These are phyloP conservation scores for Potamarius usumacintae DNA, from an alignment of 2,113 vertebrate genomes.

Conservation along the genomic window DNA sequence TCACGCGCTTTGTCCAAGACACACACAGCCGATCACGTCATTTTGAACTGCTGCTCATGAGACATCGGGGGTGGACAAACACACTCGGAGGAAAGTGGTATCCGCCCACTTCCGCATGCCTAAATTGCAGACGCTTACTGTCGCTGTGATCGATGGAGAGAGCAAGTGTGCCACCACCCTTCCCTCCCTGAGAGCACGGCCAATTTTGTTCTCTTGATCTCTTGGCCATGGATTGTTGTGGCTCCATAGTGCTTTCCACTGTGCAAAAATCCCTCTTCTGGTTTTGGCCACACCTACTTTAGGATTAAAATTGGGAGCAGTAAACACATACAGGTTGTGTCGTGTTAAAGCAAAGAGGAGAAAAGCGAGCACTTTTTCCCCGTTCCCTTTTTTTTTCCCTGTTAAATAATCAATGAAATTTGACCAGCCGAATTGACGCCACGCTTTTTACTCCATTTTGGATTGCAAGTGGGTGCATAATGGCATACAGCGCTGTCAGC, in stretches of 20 bases:
- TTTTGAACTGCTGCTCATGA: too few relatives aligned
- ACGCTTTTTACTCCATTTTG: slow-evolving; percentile 37
- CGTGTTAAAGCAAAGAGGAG: background rate
- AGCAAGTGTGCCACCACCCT: too few relatives aligned
- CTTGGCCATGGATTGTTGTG: too few relatives aligned
- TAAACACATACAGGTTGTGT: background rate
- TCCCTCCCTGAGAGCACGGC: too few relatives aligned
- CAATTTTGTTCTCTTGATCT: too few relatives aligned
- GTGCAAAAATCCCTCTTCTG: background rate
- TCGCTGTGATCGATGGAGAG: too few relatives aligned
- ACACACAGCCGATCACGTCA: too few relatives aligned
- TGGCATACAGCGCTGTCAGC: slow-evolving; percentile 23
- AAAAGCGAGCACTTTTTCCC: background rate
- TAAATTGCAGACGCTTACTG: too few relatives aligned
- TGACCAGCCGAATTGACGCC: slow-evolving; percentile 19
- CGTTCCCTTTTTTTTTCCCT: background rate
- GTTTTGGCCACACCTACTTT: background rate
- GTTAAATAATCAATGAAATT: background rate
- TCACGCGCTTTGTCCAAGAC: too few relatives aligned
- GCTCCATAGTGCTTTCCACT: background rate
- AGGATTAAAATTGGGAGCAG: background rate
- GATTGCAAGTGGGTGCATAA: background rate
- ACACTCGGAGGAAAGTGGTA: too few relatives aligned
- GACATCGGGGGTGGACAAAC: too few relatives aligned
- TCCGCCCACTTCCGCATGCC: too few relatives aligned